Percentiles rank a stretch among this genome's conserved stretches.
phyloP scores from a whole-genome alignment of 2,113 vertebrate genomes.

The Amphiprion percula region DNA sequence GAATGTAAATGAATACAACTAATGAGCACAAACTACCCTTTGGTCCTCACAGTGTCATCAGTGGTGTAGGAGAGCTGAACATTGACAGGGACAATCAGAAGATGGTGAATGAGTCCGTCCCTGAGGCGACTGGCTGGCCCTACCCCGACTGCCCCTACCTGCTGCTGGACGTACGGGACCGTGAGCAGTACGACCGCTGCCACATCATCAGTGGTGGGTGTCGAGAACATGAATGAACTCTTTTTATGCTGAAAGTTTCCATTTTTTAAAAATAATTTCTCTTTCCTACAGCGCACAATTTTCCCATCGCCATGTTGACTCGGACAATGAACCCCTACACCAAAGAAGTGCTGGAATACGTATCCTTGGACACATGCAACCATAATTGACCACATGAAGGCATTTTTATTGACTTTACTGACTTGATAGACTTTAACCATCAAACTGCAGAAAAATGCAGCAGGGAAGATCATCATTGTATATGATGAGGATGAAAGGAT shows the following conservation, averaged over 20 bases:
- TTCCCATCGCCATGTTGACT: conserved; percentile 89
- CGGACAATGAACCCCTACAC: conserved; percentile 95
- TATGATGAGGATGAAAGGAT: conserved; percentile 95
- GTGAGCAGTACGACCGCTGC: conserved; percentile 90
- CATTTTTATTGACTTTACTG: neutral
- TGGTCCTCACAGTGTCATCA: conserved; percentile 88
- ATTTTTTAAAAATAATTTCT: neutral
- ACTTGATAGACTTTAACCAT: conserved; percentile 75
- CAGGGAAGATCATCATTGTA: conserved; percentile 94
- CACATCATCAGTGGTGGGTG: conserved; percentile 91
- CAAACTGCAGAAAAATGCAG: conserved; percentile 89
- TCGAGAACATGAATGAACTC: no score
- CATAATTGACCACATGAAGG: no score
- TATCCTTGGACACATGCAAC: conserved; percentile 88
- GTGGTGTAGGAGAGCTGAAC: conserved; percentile 93
- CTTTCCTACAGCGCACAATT: conserved; percentile 87
- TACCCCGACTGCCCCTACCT: conserved; percentile 96
- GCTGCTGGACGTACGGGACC: conserved; percentile 92
- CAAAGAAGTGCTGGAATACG: conserved; percentile 81
- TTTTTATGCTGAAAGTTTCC: no score
- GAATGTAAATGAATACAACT: no score
- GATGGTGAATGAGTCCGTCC: conserved; percentile 21
- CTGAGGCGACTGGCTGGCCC: conserved; percentile 72
- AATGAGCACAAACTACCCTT: neutral
- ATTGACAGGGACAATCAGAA: conserved; percentile 81